A percentile compares a stretch with the other conserved stretches of the same genome.
These are phyloP conservation scores for Oryzias dopingdopingensis DNA, from an alignment of 2,797 vertebrate genomes.

Conservation along the genomic window DNA sequence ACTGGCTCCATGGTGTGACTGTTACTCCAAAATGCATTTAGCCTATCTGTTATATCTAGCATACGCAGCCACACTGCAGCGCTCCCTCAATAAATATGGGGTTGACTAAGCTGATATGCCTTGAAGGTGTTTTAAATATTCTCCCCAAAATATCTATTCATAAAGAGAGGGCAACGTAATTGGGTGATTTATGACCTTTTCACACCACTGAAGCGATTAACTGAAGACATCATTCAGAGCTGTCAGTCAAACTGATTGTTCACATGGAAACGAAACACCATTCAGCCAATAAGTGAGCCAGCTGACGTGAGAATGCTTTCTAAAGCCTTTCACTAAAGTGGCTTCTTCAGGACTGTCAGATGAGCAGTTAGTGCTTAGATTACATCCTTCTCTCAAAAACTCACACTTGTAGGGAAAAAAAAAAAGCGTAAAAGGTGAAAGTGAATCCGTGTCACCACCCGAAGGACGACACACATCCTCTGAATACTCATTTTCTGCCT, in stretches of 20 bases:
- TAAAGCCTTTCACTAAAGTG: constrained; percentile 49
- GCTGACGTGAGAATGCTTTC: constrained; percentile 52
- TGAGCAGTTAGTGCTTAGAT: constrained; percentile 34
- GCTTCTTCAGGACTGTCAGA: constrained; percentile 45
- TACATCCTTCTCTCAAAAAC: constrained; percentile 18
- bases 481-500: constrained; percentile 41
- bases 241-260: constrained; percentile 78
- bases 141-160: constrained; percentile 73
- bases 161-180: constrained; percentile 66
- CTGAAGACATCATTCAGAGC: constrained; percentile 76
- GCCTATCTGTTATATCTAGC: constrained; percentile 72
- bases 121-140: constrained; percentile 69
- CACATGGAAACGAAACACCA: constrained; percentile 70
- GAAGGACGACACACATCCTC: constrained; percentile 24
- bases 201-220: constrained; percentile 77
- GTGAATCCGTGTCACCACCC: constrained; percentile 24
- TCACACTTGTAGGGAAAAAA: constrained; percentile 2
- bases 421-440: constrained; percentile 4
- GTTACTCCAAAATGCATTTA: constrained; percentile 60
- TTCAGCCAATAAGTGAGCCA: constrained; percentile 45
- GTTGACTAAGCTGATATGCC: constrained; percentile 71
- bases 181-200: constrained; percentile 79
- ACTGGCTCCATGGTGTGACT: constrained; percentile 49
- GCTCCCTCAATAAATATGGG: constrained; percentile 66
- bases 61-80: constrained; percentile 45